Evolutionary conservation across 2,797 vertebrate species (phyloP), one percentile per base, ranked within the genome.

Genomic region (Eulemur rubriventer): DNA sequence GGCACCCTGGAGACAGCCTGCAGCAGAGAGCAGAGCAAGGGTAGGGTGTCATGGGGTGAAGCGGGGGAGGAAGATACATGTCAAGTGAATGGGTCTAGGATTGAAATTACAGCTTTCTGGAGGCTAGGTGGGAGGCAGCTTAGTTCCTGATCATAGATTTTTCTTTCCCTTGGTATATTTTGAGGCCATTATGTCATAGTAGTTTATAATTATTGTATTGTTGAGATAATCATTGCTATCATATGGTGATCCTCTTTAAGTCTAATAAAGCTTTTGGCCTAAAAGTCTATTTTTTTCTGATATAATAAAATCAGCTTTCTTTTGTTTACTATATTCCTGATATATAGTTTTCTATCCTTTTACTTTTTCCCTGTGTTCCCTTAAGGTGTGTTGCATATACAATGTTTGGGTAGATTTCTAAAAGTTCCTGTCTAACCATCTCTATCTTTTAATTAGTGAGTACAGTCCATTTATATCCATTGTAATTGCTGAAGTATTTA

Each of bases 211-310:
- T 79, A 18, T 46, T 93, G 4, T 6, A 73, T 73, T 35, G 82
- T 93, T 50, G 61, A 96, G 48, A 35, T 41, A 82, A 82, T 41
- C 7, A 8, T 67, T 90, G 24, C n/a, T 88, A 17, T 73, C 46
- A 72, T 43, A 20, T 57, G 65, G 52, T 72, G n/a, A 65, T 61
- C 20, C 7, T 63, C 35, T 70, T 88, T 46, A 33, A 63, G 9
- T 72, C 30, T 94, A 69, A 63, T 50, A 78, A 52, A 83, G 69
- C 24, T 88, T 94, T 83, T 88, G 22, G 28, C 59, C 16, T 79
- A 55, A 30, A 79, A 55, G 43, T 80, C 33, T 59, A 48, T 65
- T 52, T 59, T 30, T 67, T 28, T 35, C 43, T 28, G n/a, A 65
- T 63, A 14, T 85, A 22, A 69, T 22, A 79, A 92, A 69, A 38